Conservation (phyloP, 1,140 invertebrate species). For the Sogatella furcifera region DNA sequence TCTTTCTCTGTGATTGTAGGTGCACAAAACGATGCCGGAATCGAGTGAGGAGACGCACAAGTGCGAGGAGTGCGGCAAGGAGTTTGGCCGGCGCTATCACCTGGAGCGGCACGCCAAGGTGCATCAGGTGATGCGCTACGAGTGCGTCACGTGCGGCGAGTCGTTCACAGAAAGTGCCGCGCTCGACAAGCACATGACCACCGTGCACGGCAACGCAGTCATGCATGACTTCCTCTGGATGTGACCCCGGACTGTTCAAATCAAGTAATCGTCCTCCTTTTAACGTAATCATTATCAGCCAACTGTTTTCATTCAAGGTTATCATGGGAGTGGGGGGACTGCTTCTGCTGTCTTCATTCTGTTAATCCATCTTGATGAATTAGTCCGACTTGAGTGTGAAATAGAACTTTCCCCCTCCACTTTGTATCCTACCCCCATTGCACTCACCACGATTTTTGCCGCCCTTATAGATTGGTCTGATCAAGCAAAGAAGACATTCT, state of each 20-base stretch:
- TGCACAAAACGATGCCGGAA: neutral
- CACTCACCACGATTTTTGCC: no score
- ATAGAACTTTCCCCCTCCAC: no score
- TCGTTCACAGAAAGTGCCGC: conserved; percentile 20
- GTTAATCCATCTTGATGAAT: no score
- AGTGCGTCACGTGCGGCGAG: conserved; percentile 23
- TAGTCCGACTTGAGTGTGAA: no score
- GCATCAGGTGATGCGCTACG: conserved; percentile 16
- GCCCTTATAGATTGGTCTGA: no score
- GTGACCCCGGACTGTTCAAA: conserved; percentile 14
- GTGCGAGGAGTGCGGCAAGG: conserved; percentile 18
- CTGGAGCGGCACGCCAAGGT: conserved; percentile 19
- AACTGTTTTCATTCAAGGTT: no score
- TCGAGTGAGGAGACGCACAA: conserved; percentile 13
- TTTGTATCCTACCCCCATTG: no score
- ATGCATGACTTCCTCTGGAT: conserved; percentile 24
- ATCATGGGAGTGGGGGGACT: no score
- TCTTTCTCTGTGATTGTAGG: neutral
- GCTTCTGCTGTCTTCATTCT: no score
- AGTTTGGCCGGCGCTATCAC: conserved; percentile 18
- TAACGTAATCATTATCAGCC: no score
- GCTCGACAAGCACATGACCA: conserved; percentile 22
- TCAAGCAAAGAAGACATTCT: no score
- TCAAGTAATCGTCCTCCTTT: no score
- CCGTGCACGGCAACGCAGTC: conserved; percentile 20